These are phyloP conservation scores for Lasiurus cinereus DNA, from an alignment of 2,113 vertebrate species.

Conservation along the genomic window DNA sequence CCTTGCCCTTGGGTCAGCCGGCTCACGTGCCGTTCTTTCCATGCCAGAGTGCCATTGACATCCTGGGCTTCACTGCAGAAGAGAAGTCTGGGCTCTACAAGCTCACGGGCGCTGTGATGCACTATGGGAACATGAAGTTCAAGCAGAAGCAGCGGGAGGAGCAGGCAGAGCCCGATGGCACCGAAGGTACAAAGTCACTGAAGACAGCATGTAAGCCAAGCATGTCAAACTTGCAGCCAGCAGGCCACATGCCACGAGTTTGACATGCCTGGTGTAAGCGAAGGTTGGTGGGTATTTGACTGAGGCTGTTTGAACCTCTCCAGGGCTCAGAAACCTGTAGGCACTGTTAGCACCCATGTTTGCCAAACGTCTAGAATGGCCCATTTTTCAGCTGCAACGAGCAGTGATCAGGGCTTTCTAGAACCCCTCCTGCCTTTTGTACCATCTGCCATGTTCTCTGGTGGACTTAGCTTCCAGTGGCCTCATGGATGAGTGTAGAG, in stretches of 20 bases:
- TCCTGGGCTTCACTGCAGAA: conserved; percentile 87
- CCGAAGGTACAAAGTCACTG: conserved; percentile 82
- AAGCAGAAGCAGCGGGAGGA: conserved; percentile 89
- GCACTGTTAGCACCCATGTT: not conserved
- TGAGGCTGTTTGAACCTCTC: not conserved
- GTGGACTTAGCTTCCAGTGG: not conserved
- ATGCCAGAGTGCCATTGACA: conserved; percentile 87
- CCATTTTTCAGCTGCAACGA: not conserved
- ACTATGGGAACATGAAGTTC: conserved; percentile 89
- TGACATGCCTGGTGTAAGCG: not conserved
- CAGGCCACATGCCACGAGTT: too few relatives aligned
- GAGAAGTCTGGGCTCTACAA: conserved; percentile 89
- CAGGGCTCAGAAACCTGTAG: not conserved
- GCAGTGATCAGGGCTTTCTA: not conserved
- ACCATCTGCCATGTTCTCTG: not conserved
- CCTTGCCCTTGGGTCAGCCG: fast-evolving
- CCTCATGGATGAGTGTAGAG: not conserved
- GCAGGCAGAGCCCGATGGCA: conserved; percentile 88
- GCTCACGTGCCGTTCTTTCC: not conserved
- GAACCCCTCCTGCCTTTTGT: not conserved
- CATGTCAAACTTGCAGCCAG: too few relatives aligned
- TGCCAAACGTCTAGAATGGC: not conserved
- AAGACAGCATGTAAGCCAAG: fast-evolving
- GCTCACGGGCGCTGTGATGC: conserved; percentile 86
- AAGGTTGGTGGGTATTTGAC: fast-evolving